These are phyloP conservation scores for Rhagonycha lutea DNA, from an alignment of 2,888 invertebrate species.

Conservation along the genomic window DNA sequence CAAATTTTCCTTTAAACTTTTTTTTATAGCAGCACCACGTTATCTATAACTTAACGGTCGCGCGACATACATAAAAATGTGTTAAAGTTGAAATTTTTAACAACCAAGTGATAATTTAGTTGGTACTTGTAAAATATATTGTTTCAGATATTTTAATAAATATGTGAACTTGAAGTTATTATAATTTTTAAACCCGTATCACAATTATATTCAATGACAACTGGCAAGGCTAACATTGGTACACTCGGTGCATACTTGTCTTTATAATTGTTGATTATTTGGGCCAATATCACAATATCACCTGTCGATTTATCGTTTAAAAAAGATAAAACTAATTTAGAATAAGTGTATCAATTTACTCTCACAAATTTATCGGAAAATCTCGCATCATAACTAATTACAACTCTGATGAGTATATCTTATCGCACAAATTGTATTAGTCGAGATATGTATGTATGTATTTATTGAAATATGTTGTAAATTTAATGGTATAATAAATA, in stretches of 20 bases:
- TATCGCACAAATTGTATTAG: constrained; percentile 7
- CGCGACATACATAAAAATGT: not conserved
- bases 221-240: not conserved
- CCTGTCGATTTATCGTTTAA: constrained; percentile 30
- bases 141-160: not conserved
- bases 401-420: constrained; percentile 3
- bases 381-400: not conserved
- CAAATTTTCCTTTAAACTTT: not conserved
- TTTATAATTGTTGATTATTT: constrained; percentile 32
- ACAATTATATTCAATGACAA: not conserved
- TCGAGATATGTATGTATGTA: not conserved
- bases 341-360: constrained; percentile 8
- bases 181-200: not conserved
- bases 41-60: not conserved
- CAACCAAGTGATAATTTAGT: not conserved
- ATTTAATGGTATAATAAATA: not conserved
- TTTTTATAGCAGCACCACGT: not conserved
- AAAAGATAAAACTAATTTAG: constrained; percentile 18
- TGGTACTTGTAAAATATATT: not conserved
- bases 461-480: not conserved
- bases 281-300: constrained; percentile 41
- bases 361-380: not conserved
- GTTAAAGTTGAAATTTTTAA: not conserved
- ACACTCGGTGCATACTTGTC: constrained; percentile 7
- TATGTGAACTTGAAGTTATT: not conserved